Conservation (phyloP, 2,888 invertebrate genomes). For the Watsonalla binaria region DNA sequence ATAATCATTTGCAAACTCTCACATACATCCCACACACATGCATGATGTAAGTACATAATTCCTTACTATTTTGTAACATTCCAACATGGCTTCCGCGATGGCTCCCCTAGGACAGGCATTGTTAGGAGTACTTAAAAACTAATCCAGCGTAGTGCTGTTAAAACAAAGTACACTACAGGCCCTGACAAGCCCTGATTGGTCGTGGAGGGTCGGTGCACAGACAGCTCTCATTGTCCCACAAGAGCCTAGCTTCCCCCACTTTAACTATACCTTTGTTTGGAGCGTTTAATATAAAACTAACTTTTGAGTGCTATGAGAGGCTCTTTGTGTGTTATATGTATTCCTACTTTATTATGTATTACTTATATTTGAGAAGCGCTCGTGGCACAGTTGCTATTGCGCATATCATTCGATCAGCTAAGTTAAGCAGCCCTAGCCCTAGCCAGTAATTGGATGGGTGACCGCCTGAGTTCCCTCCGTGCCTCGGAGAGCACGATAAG, state of each 20-base stretch:
- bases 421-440: too few species aligned
- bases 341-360: too few species aligned
- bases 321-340: neutral
- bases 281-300: constrained; percentile 16
- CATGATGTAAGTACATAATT: constrained; percentile 2
- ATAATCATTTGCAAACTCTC: too few species aligned
- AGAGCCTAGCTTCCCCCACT: constrained; percentile 20
- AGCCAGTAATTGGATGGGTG: too few species aligned
- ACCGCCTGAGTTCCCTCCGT: too few species aligned
- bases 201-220: constrained; percentile 41
- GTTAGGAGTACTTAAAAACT: constrained; percentile 68
- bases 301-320: constrained; percentile 7
- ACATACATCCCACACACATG: neutral
- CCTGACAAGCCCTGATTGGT: constrained; percentile 60
- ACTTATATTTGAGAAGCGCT: too few species aligned
- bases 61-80: constrained; percentile 14
- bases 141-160: constrained; percentile 73
- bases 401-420: too few species aligned
- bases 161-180: constrained; percentile 60
- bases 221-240: constrained; percentile 37
- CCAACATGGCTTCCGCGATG: constrained; percentile 47
- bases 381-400: too few species aligned
- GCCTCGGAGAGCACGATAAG: too few species aligned
- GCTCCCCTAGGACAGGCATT: constrained; percentile 46
- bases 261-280: constrained; percentile 16